Base-by-base conservation (phyloP, 2,113 vertebrate species). In the Hystrix cristata region DNA sequence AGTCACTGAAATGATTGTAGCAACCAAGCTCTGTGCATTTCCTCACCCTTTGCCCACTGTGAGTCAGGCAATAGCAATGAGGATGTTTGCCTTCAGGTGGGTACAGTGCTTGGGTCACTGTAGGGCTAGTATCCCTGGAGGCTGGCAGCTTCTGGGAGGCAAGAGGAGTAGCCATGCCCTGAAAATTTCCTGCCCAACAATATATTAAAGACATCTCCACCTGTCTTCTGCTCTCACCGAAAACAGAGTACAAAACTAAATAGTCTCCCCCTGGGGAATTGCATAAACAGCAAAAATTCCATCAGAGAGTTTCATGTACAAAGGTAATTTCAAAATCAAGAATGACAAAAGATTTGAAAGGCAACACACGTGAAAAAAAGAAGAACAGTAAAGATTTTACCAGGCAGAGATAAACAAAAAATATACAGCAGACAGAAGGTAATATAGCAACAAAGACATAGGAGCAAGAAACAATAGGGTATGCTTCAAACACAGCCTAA, bases 331-430 rank as follows among this genome's bases (percentile, higher is more conserved):
- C 57, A 92, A 62, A 95, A 91, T 71, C 0, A 38, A 92, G 25
- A 69, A 92, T 88, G 72, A 92, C 29, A 87, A 82, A 93, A 96
- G 92, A 95, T 62, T 85, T 94, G 6, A 89, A n/a, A 11, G 67
- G 38, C 34, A 93, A 81, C n/a, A 62, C 9, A 55, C 2, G 81
- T 38, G 78, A 93, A 48, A 90, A 82, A 65, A 43, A 80, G 16
- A 78, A 85, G 53, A 21, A 81, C 10, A n/a, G 12, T 46, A 59
- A 78, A 12, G 15, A 43, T 93, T 86, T 96, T 67, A 71, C 46
- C 14, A 97, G 16, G 38, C 14, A 62, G 15, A 78, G 21, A 72
- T 79, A n/a, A 48, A 80, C 16, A 94, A n/a, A n/a, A 91, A 89
- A 94, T 82, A 34, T 34, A 92, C 51, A 85, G 19, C 15, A 81